phyloP scores from a whole-genome alignment of 2,888 invertebrate species.

The Eupeodes latifasciatus region DNA sequence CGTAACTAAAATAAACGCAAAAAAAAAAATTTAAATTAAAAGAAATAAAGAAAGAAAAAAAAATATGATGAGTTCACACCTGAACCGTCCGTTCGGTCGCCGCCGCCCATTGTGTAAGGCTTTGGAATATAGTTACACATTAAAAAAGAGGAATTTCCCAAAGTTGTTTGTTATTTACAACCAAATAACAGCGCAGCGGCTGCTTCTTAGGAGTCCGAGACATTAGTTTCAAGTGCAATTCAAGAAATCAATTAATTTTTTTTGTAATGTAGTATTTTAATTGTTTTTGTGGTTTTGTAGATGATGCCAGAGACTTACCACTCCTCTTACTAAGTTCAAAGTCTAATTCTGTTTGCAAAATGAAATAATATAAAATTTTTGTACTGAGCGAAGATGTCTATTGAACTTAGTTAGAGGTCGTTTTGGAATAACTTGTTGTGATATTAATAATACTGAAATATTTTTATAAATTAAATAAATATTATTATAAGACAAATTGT shows the following conservation, averaged over 20 bases:
- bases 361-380: background rate
- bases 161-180: conserved; percentile 12
- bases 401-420: background rate
- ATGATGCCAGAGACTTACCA: background rate
- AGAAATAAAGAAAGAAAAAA: conserved; percentile 31
- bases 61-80: conserved; percentile 46
- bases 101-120: conserved; percentile 49
- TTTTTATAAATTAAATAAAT: too few species aligned
- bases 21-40: conserved; percentile 23
- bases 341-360: background rate
- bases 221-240: background rate
- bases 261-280: background rate
- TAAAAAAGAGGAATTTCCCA: conserved; percentile 72
- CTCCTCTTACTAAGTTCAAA: background rate
- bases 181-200: background rate
- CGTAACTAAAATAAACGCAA: conserved; percentile 4
- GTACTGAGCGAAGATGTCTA: too few species aligned
- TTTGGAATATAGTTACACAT: conserved; percentile 58
- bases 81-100: too few species aligned
- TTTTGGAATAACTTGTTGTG: background rate
- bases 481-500: background rate
- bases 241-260: conserved; percentile 23
- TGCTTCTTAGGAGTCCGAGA: background rate
- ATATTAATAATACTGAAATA: background rate
- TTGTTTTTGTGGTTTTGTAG: conserved; percentile 3